These are phyloP conservation scores for Tenualosa ilisha DNA, from an alignment of 2,797 vertebrate species.

Conservation along the genomic window DNA sequence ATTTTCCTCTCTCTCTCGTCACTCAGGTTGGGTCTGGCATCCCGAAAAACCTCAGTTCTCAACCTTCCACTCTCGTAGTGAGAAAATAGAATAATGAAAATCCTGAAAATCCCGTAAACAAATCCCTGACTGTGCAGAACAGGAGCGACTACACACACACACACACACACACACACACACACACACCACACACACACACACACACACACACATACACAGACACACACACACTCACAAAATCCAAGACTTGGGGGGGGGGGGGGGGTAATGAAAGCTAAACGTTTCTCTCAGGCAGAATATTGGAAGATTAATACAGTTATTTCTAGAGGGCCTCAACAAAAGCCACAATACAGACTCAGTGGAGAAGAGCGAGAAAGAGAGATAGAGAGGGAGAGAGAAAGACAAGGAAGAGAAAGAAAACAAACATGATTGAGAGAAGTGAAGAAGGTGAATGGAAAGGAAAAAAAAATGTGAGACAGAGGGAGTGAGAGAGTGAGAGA, in stretches of 20 bases:
- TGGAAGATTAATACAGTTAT: slow-evolving; percentile 57
- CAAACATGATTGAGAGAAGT: too few relatives aligned
- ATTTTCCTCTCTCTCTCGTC: not conserved
- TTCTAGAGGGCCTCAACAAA: slow-evolving; percentile 49
- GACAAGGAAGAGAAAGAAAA: too few relatives aligned
- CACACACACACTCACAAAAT: not conserved
- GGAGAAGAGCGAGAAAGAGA: not conserved
- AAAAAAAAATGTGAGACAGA: not conserved
- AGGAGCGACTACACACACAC: not conserved
- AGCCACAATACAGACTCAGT: slow-evolving; percentile 47
- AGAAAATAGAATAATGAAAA: slow-evolving; percentile 4
- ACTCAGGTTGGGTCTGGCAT: not conserved
- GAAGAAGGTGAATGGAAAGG: not conserved
- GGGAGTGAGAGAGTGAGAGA: not conserved
- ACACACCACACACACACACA: not conserved
- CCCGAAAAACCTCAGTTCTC: not conserved
- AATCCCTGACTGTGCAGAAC: not conserved
- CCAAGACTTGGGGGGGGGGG: not conserved
- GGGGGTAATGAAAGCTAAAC: slow-evolving; percentile 37
- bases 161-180: not conserved
- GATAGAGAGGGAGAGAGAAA: not conserved
- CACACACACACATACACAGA: not conserved
- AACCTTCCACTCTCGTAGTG: not conserved
- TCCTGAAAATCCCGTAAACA: slow-evolving; percentile 3
- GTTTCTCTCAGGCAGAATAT: slow-evolving; percentile 36